These are phyloP conservation scores for Listrodromus nycthemerus DNA, from an alignment of 2,888 invertebrate species.

Conservation along the genomic window DNA sequence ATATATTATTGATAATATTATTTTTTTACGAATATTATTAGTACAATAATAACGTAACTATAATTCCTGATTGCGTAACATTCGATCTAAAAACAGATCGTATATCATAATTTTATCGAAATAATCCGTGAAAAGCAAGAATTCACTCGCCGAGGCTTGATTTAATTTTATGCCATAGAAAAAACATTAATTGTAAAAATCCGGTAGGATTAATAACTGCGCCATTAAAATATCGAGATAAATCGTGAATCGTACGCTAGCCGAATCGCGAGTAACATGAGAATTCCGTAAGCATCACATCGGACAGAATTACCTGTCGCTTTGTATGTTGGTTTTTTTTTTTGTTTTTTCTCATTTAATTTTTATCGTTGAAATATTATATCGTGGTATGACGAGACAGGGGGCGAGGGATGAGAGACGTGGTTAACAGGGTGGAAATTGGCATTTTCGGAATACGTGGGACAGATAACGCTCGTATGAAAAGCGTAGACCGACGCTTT, in stretches of 20 bases:
- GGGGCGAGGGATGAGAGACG: conserved; percentile 63
- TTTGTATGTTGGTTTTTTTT: conserved; percentile 11
- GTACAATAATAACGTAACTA: conserved; percentile 19
- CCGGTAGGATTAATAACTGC: conserved; percentile 3
- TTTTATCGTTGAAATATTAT: conserved; percentile 63
- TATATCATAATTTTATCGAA: neutral
- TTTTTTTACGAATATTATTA: too few relatives aligned
- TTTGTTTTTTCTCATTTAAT: conserved; percentile 42
- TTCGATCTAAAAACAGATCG: neutral
- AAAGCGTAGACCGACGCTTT: conserved; percentile 47
- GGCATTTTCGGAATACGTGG: conserved; percentile 64
- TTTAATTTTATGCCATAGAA: neutral
- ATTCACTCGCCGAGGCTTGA: neutral
- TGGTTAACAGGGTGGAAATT: conserved; percentile 68
- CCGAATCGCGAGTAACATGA: conserved; percentile 41
- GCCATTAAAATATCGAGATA: conserved; percentile 34
- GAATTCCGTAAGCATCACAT: conserved; percentile 58
- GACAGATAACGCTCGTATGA: conserved; percentile 53
- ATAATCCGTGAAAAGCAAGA: neutral
- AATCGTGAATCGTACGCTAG: neutral
- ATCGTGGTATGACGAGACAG: conserved; percentile 54
- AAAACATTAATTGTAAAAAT: neutral
- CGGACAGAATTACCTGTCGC: conserved; percentile 11
- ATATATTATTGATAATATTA: too few relatives aligned
- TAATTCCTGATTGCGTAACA: conserved; percentile 46